Base-by-base conservation (phyloP, 1,140 invertebrate genomes). In the Diorhabda sublineata region DNA sequence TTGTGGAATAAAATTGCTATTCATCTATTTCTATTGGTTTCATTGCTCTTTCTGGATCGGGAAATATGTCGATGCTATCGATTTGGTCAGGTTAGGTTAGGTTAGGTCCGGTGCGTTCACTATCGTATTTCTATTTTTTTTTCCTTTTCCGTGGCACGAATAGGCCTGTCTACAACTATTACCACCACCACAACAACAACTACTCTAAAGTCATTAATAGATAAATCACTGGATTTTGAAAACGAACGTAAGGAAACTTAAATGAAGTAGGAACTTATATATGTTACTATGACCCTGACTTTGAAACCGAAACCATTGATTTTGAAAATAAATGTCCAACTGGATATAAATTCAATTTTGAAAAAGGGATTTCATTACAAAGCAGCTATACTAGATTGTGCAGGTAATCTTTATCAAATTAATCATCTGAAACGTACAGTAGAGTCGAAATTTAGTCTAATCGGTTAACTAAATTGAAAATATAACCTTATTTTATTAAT, bases 261-360 rank as follows among this genome's bases (percentile, higher is more conserved):
- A 81, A 81, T 59, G 73, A 73, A 67, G 74, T 75, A 64, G 80
- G 79, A 2, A 66, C 71, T 45, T 81, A 77, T 69, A 72, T 73
- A 58, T 77, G 78, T 66, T 72, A 74, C 45, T 0, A 26, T 26
- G 68, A 72, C 4, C 62, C 63, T 26, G 64, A 61, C 45, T 56
- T 76, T 65, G 45, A 69, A 9, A 69, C 58, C 5, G 69, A 67
- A 61, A 67, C 76, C 44, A 72, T 75, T 42, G 70, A 73, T 45
- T 66, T 69, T 11, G 70, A 74, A 8, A 71, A 66, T 44, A 74
- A 76, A 69, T 92, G 90, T 76, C 89, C 89, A 2, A 58, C 77
- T 42, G 90, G 90, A 8, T 92, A 88, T 74, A 79, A 82, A 5
- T 89, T 85, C 69, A 90, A 90, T 76, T 70, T 82, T 9, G 74